phyloP scores from a whole-genome alignment of 2,797 vertebrate genomes.

The Pipistrellus kuhlii region DNA sequence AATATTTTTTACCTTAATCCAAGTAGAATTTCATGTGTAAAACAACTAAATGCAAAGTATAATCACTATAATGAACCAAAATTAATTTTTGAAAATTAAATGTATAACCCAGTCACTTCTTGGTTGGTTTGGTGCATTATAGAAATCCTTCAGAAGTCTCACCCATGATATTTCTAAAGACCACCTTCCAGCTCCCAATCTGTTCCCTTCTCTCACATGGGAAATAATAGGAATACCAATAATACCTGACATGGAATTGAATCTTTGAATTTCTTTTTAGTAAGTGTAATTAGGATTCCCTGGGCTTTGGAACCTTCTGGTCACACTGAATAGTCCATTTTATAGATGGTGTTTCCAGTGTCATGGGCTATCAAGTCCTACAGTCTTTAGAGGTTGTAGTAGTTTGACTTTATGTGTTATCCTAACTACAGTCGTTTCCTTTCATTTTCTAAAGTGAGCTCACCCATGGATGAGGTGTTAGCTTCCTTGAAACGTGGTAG shows the following conservation, averaged over 20 bases:
- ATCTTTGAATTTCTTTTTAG: neutral
- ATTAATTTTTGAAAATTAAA: neutral
- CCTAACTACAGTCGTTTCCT: slow-evolving; percentile 67
- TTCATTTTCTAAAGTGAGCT: slow-evolving; percentile 92
- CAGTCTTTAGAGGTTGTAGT: neutral
- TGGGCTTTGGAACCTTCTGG: neutral
- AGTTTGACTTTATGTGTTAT: neutral
- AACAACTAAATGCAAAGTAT: neutral
- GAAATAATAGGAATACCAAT: neutral
- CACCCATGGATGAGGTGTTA: slow-evolving; percentile 99
- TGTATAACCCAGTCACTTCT: neutral
- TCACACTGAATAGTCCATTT: neutral
- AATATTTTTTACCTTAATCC: slow-evolving; percentile 25
- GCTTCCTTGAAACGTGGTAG: slow-evolving; percentile 97
- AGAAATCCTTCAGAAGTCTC: neutral
- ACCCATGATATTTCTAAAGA: neutral
- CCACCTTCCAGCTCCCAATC: neutral
- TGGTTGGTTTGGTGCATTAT: neutral
- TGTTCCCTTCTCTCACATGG: neutral
- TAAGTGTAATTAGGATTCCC: neutral
- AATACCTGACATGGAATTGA: neutral
- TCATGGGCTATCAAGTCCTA: neutral
- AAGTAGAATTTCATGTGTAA: slow-evolving; percentile 23
- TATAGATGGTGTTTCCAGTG: neutral
- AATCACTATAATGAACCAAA: neutral